Evolutionary conservation across 1,140 invertebrate genomes (phyloP), one percentile per base, ranked within the genome.

Genomic region (Wiebesia pumilae): DNA sequence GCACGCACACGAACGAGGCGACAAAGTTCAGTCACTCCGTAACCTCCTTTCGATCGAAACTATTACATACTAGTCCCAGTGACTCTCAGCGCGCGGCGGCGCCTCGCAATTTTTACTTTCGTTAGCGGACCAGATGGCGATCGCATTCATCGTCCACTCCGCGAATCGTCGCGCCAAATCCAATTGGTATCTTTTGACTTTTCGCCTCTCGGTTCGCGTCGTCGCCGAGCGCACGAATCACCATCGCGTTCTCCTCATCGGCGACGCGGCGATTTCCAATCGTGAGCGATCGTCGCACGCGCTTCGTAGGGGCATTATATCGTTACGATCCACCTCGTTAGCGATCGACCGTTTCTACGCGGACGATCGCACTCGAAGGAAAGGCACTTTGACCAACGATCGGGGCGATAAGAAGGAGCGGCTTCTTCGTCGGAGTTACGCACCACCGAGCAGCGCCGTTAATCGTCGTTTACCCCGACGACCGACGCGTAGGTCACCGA

Each of bases 11-110:
- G 27, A 83, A 27, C 90, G 88, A 90, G 90, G 91, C 91, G 81
- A 73, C 89, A 93, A 92, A 93, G 93, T 94, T 94, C 93, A 94
- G 90, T 94, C 93, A 94, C 93, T 93, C 91, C 90, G 91, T 93
- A 93, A 93, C 93, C 93, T 94, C 93, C 93, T 94, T 94, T 93
- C 93, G 90, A 93, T 94, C 93, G 93, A 94, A 94, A 94, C 93
- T 94, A 94, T 94, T 94, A 94, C 93, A 87, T 92, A 93, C 92
- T 93, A 92, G 90, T 81, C 77, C 35, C 93, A 94, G 93, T 91
- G 93, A 89, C 85, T 92, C 93, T 94, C 93, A 94, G 87, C 89
- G 65, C 27, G 69, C 82, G 87, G 87, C 62, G 86, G 85, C 89
- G 27, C 24, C 54, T 30, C 69, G 38, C 24, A 54, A 86, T 90